A percentile compares a stretch with the other conserved stretches of the same genome.
These are phyloP conservation scores for Eretmocerus hayati DNA, from an alignment of 2,888 invertebrate genomes.

Conservation along the genomic window DNA sequence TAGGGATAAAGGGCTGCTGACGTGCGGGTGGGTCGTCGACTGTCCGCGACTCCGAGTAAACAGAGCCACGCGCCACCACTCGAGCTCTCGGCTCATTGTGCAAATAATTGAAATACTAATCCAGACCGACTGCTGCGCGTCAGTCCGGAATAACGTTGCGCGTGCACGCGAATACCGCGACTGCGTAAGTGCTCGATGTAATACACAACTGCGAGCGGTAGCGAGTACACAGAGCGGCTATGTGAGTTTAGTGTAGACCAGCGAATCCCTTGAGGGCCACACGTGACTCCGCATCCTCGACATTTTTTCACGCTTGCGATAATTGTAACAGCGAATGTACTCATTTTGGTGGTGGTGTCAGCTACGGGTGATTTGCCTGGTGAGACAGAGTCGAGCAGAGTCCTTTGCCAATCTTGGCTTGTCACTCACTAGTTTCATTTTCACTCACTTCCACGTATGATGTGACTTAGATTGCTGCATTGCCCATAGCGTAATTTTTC, in stretches of 20 bases:
- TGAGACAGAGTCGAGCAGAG: too few species aligned
- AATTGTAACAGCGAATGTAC: too few species aligned
- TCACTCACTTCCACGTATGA: too few species aligned
- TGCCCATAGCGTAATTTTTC: too few species aligned
- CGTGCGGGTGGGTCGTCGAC: slow-evolving; percentile 26
- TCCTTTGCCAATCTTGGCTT: too few species aligned
- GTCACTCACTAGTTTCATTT: too few species aligned
- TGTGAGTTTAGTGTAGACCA: slow-evolving; percentile 8
- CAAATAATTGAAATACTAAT: slow-evolving; percentile 47
- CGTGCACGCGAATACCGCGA: too few species aligned
- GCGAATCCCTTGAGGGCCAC: slow-evolving; percentile 34
- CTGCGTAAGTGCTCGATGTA: neutral
- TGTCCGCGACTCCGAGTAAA: slow-evolving; percentile 30
- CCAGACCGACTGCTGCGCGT: slow-evolving; percentile 25
- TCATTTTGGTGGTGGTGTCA: too few species aligned
- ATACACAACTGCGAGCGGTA: too few species aligned
- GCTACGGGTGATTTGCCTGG: too few species aligned
- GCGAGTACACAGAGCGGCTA: slow-evolving; percentile 6
- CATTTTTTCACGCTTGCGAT: too few species aligned
- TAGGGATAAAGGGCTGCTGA: slow-evolving; percentile 32
- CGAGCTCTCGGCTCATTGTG: slow-evolving; percentile 31
- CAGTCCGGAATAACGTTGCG: slow-evolving; percentile 14
- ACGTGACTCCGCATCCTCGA: slow-evolving; percentile 39
- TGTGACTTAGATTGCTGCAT: too few species aligned
- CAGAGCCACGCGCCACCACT: slow-evolving; percentile 41